Conservation (phyloP, 2,888 invertebrate genomes). For the Cantharis lateralis region DNA sequence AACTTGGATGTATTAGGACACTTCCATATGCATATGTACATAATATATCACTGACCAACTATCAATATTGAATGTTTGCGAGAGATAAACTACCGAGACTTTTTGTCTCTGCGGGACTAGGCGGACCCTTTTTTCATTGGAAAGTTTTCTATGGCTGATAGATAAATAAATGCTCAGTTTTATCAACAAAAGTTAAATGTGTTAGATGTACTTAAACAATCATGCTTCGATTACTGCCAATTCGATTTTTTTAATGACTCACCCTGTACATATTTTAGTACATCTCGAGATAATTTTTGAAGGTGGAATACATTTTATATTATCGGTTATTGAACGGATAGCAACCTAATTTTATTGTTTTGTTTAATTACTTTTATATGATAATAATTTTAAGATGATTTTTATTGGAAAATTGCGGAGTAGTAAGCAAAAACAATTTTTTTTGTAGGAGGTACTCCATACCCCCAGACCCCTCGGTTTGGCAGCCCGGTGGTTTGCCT, state of each 20-base stretch:
- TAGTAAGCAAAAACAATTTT: too few species aligned
- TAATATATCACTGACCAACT: not conserved
- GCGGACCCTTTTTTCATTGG: not conserved
- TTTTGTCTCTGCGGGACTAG: not conserved
- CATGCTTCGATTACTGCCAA: not conserved
- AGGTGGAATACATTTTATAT: not conserved
- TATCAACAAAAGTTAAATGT: not conserved
- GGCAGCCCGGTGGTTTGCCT: too few species aligned
- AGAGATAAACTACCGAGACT: not conserved
- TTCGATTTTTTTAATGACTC: not conserved
- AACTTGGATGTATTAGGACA: not conserved
- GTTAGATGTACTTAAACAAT: not conserved
- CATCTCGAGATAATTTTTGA: not conserved
- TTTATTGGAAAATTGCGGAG: too few species aligned
- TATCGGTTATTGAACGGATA: not conserved
- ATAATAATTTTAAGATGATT: too few species aligned
- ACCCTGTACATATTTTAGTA: not conserved
- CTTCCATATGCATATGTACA: not conserved
- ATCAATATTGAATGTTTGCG: not conserved
- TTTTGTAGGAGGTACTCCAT: too few species aligned
- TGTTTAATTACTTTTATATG: not conserved
- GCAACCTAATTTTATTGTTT: not conserved
- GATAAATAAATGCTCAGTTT: not conserved
- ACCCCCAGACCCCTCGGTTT: too few species aligned
- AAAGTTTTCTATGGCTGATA: not conserved